A percentile compares a stretch with the other conserved stretches of the same genome.
phyloP scores from a whole-genome alignment of 2,888 invertebrate genomes.

The Lutraria lutraria region DNA sequence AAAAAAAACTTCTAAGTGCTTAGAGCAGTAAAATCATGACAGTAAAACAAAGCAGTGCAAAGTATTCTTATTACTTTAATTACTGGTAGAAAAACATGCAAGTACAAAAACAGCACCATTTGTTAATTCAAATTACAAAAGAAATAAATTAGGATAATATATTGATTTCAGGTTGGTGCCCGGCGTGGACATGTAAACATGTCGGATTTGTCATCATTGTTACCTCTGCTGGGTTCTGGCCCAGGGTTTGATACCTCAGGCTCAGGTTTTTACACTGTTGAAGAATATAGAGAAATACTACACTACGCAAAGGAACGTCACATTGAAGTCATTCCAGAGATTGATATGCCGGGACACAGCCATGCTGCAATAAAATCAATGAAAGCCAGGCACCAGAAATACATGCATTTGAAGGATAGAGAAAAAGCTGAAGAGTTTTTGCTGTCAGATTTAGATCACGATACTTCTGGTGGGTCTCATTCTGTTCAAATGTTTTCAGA shows the following conservation, averaged over 20 bases:
- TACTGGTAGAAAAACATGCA: too few species aligned
- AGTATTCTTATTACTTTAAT: too few species aligned
- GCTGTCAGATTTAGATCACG: constrained; percentile 71
- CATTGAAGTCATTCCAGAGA: constrained; percentile 84
- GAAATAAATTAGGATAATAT: not conserved
- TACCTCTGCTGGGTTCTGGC: constrained; percentile 81
- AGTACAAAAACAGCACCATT: too few species aligned
- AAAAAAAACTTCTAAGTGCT: too few species aligned
- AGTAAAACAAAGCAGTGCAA: too few species aligned
- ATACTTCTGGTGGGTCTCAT: constrained; percentile 60
- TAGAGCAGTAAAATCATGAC: too few species aligned
- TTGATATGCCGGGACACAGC: constrained; percentile 85
- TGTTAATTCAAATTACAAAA: too few species aligned
- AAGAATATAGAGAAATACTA: constrained; percentile 81
- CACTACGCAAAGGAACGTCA: constrained; percentile 77
- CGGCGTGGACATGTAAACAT: constrained; percentile 78
- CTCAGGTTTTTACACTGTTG: constrained; percentile 78
- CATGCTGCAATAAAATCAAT: constrained; percentile 83
- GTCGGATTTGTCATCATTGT: constrained; percentile 72
- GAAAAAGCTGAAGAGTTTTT: constrained; percentile 72
- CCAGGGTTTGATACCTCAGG: constrained; percentile 77
- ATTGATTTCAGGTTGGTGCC: constrained; percentile 75
- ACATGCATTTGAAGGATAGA: constrained; percentile 66
- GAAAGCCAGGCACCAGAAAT: constrained; percentile 76
- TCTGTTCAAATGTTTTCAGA: constrained; percentile 84